Evolutionary conservation across 1,140 invertebrate species (phyloP), one percentile per base, ranked within the genome.

Genomic region (Brachionus angularis): DNA sequence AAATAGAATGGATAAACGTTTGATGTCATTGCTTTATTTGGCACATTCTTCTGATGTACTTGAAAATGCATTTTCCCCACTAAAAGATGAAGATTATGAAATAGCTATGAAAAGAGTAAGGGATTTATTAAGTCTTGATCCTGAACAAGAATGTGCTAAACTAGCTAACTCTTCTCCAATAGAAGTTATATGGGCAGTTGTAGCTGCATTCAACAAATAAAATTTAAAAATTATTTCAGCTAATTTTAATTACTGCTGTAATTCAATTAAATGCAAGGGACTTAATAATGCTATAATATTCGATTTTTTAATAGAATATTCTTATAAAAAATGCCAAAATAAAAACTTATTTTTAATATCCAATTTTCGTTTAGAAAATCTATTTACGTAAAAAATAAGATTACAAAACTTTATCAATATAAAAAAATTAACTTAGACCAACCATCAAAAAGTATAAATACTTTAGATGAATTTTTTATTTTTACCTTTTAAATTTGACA

Each of bases 1-100:
- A 1, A 92, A 96, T 75, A 88, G 94, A 69, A 98, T 98, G 88
- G 94, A 98, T 77, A 92, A 90, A 79, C 85, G 96, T 47, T 88
- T 91, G 73, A 81, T 99, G 73, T 88, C 94, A 21, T 84, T 99
- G 52, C 87, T 99, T 76, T 90, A 96, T 79, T 84, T 99, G 58
- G 93, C 95, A 21, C 94, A 99, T 81, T 91, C 94, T 14, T 95
- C 94, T 50, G 96, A 99, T 83, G 96, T 99, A 14, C 84, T 99
- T 4, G 96, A 99, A 84, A 99, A 99, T 83, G 96, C 96, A n/a
- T 98, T 99, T 84, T 93, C 91, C 21, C 93, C 95, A 1, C 85
- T 99, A 1, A 96, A 91, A 42, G 94, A 98, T 80, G 93, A 98
- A 77, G 95, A 98, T 80, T 99, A 98, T 79, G 96, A 99, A 84